These are phyloP conservation scores for Sternotherus odoratus DNA, from an alignment of 2,797 vertebrate genomes.

Conservation along the genomic window DNA sequence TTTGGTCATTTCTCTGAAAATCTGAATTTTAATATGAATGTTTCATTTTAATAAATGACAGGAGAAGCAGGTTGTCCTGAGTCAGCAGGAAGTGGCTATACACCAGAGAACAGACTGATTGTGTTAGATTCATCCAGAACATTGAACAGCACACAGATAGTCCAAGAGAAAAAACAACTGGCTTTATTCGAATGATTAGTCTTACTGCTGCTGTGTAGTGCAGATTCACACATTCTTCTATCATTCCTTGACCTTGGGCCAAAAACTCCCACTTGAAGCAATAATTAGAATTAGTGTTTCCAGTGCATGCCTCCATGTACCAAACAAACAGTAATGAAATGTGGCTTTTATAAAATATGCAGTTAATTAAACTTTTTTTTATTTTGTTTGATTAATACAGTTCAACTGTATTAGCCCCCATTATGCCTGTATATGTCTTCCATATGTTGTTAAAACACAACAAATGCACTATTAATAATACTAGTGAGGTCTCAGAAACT, in stretches of 20 bases:
- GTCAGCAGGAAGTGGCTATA: slow-evolving; percentile 87
- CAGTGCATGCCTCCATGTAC: slow-evolving; percentile 81
- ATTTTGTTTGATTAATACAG: slow-evolving; percentile 72
- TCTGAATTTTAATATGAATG: slow-evolving; percentile 79
- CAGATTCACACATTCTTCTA: slow-evolving; percentile 86
- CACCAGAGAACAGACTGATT: slow-evolving; percentile 87
- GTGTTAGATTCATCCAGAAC: slow-evolving; percentile 88
- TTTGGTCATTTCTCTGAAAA: slow-evolving; percentile 79
- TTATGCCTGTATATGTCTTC: slow-evolving; percentile 12
- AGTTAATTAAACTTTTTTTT: slow-evolving; percentile 80
- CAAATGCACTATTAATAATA: not conserved
- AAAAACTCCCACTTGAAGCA: slow-evolving; percentile 86
- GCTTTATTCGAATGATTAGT: slow-evolving; percentile 88
- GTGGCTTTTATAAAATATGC: slow-evolving; percentile 78
- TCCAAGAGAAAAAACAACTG: slow-evolving; percentile 80
- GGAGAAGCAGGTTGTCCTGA: slow-evolving; percentile 84
- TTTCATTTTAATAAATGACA: slow-evolving; percentile 85
- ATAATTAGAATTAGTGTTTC: slow-evolving; percentile 87
- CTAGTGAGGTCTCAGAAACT: not conserved
- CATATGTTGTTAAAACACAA: slow-evolving; percentile 7
- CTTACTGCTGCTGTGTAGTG: slow-evolving; percentile 80
- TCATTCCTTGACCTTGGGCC: slow-evolving; percentile 88
- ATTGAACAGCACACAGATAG: slow-evolving; percentile 80
- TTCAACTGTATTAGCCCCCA: slow-evolving; percentile 58
- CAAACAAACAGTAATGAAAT: slow-evolving; percentile 80